These are phyloP conservation scores for Corythucha ciliata DNA, from an alignment of 2,888 invertebrate genomes.

Conservation along the genomic window DNA sequence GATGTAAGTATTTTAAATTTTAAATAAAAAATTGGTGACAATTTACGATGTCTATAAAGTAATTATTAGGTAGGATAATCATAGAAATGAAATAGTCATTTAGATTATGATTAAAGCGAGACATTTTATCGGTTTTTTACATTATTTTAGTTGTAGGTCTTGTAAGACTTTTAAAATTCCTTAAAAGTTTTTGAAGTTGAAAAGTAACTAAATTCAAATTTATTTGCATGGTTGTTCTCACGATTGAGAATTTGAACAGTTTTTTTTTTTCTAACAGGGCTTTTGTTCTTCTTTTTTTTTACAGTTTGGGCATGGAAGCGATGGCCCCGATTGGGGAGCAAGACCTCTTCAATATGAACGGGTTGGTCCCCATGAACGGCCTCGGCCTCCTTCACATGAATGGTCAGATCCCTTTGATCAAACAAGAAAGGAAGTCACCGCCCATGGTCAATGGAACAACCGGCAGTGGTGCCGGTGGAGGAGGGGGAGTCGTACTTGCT, in stretches of 20 bases:
- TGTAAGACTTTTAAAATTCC: too few species aligned
- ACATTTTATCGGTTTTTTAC: too few species aligned
- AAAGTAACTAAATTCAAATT: too few species aligned
- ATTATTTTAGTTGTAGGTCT: too few species aligned
- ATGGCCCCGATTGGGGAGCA: constrained; percentile 35
- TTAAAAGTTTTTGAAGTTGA: too few species aligned
- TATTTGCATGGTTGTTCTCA: too few species aligned
- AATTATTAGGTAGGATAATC: too few species aligned
- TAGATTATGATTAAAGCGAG: too few species aligned
- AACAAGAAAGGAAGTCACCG: constrained; percentile 26
- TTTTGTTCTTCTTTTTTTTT: constrained; percentile 17
- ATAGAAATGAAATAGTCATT: too few species aligned
- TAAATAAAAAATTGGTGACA: too few species aligned
- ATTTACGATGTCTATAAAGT: too few species aligned
- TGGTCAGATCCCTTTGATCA: constrained; percentile 27
- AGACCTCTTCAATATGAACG: constrained; percentile 36
- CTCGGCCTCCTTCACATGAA: constrained; percentile 33
- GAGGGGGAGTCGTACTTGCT: constrained; percentile 7
- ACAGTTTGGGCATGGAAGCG: constrained; percentile 38
- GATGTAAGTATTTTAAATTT: too few species aligned
- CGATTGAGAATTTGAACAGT: neutral
- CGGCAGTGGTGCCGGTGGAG: constrained; percentile 39
- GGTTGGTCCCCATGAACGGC: constrained; percentile 36
- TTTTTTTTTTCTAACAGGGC: neutral
- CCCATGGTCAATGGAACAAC: constrained; percentile 41